Conservation (phyloP, 2,888 invertebrate species). For the Brenthis ino region DNA sequence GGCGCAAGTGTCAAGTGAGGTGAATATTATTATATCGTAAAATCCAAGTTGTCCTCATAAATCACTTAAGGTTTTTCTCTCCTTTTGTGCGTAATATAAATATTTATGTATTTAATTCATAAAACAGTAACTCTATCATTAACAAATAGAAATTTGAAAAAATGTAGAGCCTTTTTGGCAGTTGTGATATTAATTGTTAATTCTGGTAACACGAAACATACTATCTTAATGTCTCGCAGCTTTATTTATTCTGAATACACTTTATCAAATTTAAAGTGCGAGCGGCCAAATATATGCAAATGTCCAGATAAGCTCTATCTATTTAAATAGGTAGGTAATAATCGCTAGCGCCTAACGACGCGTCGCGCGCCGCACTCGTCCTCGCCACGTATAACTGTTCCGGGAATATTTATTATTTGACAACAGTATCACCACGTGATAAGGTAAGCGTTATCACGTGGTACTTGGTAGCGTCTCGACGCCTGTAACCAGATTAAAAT, state of each 20-base stretch:
- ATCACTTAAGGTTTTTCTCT: no score
- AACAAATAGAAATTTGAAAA: no score
- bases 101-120: no score
- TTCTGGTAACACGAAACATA: no score
- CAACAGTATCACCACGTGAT: background rate
- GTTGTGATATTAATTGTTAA: no score
- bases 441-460: background rate
- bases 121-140: no score
- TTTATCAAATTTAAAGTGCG: background rate
- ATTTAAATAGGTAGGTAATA: background rate
- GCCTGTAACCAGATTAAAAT: background rate
- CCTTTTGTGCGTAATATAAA: no score
- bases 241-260: no score
- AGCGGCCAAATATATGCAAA: conserved; percentile 12
- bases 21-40: conserved; percentile 27
- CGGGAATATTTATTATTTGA: conserved; percentile 7
- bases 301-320: background rate
- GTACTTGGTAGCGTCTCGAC: background rate
- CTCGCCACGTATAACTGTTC: background rate
- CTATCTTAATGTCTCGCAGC: no score
- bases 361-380: no score
- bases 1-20: conserved; percentile 28
- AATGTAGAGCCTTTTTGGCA: no score
- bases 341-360: no score
- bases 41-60: conserved; percentile 1